Evolutionary conservation across 1,140 invertebrate genomes (phyloP).

Genomic region (Bradynema listronoti): DNA sequence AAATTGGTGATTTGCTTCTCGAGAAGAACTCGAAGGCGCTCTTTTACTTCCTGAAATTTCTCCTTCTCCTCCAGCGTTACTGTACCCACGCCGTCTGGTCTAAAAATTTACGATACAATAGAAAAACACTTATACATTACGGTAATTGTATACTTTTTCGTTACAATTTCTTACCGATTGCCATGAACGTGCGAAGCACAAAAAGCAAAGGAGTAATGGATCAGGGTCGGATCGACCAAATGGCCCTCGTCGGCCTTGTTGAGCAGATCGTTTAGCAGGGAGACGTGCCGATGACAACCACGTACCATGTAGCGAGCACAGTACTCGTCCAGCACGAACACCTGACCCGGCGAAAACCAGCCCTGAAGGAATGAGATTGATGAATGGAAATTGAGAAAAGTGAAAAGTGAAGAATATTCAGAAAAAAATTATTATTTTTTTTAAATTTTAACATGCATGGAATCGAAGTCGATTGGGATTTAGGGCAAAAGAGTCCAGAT

Average conservation of each 20-base stretch:
- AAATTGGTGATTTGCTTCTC: conserved; percentile 99
- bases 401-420: no score
- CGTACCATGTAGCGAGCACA: conserved; percentile 92
- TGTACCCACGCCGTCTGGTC: conserved; percentile 93
- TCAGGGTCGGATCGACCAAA: conserved; percentile 93
- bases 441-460: no score
- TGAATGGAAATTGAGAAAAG: no score
- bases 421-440: no score
- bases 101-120: conserved; percentile 60
- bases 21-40: conserved; percentile 78
- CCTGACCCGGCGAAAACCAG: conserved; percentile 97
- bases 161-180: conserved; percentile 16
- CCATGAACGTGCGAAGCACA: conserved; percentile 97
- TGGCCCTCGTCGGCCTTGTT: conserved; percentile 86
- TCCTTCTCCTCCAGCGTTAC: conserved; percentile 95
- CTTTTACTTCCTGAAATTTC: conserved; percentile 93
- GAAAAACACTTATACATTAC: not conserved
- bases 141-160: not conserved
- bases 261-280: conserved; percentile 87
- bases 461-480: no score
- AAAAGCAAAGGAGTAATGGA: conserved; percentile 97
- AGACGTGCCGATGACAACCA: conserved; percentile 89
- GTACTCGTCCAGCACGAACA: conserved; percentile 97
- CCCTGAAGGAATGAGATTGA: conserved; percentile 61
- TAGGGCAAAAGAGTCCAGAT: no score